Conservation (phyloP, 2,797 vertebrate genomes). For the Hydrolagus colliei region DNA sequence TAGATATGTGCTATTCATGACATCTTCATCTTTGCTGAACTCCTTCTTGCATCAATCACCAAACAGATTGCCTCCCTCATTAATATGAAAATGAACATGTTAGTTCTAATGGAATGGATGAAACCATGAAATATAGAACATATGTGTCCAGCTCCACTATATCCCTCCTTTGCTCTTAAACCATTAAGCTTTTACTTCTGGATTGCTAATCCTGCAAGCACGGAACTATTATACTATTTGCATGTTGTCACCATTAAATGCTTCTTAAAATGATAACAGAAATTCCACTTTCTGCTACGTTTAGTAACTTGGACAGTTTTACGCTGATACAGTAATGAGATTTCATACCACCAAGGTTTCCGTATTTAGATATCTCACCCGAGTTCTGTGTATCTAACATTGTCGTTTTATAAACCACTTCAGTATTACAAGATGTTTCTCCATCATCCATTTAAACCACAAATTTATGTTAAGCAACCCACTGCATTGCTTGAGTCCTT, state of each 20-base stretch:
- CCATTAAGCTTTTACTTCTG: not conserved
- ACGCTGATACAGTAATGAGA: not conserved
- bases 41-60: not conserved
- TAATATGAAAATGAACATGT: not conserved
- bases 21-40: not conserved
- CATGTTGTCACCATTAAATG: not conserved
- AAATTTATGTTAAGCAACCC: no score
- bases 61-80: not conserved
- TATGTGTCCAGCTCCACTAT: not conserved
- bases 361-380: no score
- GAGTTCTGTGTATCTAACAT: no score
- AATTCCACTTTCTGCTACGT: not conserved
- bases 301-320: not conserved
- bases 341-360: no score
- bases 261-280: not conserved
- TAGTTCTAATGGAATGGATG: not conserved
- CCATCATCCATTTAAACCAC: no score
- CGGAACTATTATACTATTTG: not conserved
- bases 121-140: not conserved
- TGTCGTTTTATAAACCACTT: no score
- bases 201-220: not conserved
- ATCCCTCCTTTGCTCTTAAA: not conserved
- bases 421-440: no score
- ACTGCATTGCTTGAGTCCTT: no score
- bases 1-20: not conserved